Evolutionary conservation across 2,113 vertebrate species (phyloP).

Genomic region (Etheostoma cragini): DNA sequence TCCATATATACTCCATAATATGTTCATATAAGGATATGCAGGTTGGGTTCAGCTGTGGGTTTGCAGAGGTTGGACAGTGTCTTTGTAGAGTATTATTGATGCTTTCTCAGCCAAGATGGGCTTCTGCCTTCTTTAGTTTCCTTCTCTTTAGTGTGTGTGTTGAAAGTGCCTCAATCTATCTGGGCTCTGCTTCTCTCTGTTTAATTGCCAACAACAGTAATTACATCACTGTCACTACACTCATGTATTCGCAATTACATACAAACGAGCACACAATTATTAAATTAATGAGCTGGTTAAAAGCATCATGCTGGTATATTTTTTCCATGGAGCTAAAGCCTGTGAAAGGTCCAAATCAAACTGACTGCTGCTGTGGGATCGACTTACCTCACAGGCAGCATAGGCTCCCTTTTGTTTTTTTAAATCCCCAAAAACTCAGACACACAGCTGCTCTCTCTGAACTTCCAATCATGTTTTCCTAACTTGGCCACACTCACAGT

Average conservation of each 20-base stretch:
- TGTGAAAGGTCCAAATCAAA: slow-evolving; percentile 2
- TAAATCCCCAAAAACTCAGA: slow-evolving; percentile 20
- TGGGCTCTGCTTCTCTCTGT: slow-evolving; percentile 19
- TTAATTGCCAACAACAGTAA: slow-evolving; percentile 49
- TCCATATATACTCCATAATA: not conserved
- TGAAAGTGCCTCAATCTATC: slow-evolving; percentile 7
- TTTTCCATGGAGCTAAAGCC: slow-evolving; percentile 29
- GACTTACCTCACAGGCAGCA: slow-evolving; percentile 26
- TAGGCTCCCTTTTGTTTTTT: slow-evolving; percentile 30
- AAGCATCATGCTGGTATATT: not conserved
- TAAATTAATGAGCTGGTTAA: slow-evolving; percentile 44
- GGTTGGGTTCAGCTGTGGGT: slow-evolving; percentile 25
- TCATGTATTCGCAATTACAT: slow-evolving; percentile 2
- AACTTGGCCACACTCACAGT: not conserved
- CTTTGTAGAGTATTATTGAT: slow-evolving; percentile 1
- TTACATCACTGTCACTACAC: slow-evolving; percentile 31
- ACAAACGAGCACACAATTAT: slow-evolving; percentile 32
- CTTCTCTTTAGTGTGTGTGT: slow-evolving; percentile 10
- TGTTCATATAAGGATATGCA: not conserved
- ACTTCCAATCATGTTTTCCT: slow-evolving; percentile 17
- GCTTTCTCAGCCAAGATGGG: not conserved
- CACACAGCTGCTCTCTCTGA: not conserved
- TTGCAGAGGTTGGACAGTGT: slow-evolving; percentile 21
- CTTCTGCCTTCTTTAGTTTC: slow-evolving; percentile 19
- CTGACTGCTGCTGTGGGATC: slow-evolving; percentile 47